Evolutionary conservation across 2,113 vertebrate genomes (phyloP), one percentile per base, ranked within the genome.

Genomic region (Nesogale talazaci): DNA sequence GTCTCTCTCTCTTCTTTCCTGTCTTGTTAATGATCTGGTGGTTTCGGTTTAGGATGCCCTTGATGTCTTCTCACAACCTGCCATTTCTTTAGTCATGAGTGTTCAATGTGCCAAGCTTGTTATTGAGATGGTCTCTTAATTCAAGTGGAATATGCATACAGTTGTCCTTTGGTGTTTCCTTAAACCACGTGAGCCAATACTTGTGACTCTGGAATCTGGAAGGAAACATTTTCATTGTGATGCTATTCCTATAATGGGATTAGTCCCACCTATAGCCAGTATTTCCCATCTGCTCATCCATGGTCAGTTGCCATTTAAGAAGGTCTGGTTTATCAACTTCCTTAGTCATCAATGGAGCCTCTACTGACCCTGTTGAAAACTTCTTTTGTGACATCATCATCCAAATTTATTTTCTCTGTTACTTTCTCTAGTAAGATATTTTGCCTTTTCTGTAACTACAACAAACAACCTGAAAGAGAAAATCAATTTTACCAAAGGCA

Each of bases 341-440:
- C 16, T 57, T 67, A 83, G 59, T 76, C 80, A 61, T n/a, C 80
- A 11, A 23, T 42, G 17, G 34, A 86, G 27, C 61, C 67, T 86
- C 52, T 88, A 61, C 67, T 89, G 63, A 86, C 83, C 34, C 15
- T 52, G 34, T 31, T 75, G 63, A 70, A 93, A 92, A 65, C 34
- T 38, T 92, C 56, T 82, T 40, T 94, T 57, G 83, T 90, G 89
- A 83, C 63, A 36, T 92, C 89, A 94, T 8, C 74, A 81, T 22
- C n/a, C 77, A 67, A 52, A 52, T 92, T 76, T 90, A 38, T 70
- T 10, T 75, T 84, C 70, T 31, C 63, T 52, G 40, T 69, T 31
- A 59, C 19, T 75, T 25, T 59, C 10, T 11, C 29, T 82, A 89
- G 29, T 78, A 86, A 77, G 61, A 22, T 25, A 61, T 29, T 87